Percentiles rank a stretch among this genome's conserved stretches.
Evolutionary conservation across 2,888 invertebrate genomes (phyloP).

Genomic region (Dromius quadrimaculatus): DNA sequence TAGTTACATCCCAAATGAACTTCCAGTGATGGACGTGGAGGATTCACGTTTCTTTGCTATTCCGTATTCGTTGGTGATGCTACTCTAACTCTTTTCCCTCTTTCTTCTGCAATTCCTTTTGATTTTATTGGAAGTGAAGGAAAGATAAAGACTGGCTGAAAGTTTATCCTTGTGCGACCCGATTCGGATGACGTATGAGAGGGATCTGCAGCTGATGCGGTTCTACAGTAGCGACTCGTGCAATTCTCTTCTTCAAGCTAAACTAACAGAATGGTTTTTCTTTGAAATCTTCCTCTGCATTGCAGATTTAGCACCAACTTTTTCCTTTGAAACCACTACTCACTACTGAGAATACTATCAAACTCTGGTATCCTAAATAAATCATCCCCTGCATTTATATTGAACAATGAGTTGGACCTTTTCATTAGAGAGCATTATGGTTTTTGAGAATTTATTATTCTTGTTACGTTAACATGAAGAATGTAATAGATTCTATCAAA

Average conservation of each 20-base stretch:
- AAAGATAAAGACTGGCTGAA: conserved; percentile 51
- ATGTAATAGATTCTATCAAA: no score
- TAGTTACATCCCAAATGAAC: conserved; percentile 49
- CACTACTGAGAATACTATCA: no score
- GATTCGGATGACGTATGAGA: conserved; percentile 50
- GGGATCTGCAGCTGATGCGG: conserved; percentile 49
- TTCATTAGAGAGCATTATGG: no score
- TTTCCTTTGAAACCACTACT: not conserved
- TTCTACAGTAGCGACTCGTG: conserved; percentile 39
- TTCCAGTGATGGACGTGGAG: conserved; percentile 42
- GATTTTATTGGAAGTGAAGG: conserved; percentile 51
- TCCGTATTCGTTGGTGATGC: conserved; percentile 20
- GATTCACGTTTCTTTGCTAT: conserved; percentile 36
- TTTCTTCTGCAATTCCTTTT: conserved; percentile 29
- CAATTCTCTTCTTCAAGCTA: not conserved
- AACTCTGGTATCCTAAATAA: no score
- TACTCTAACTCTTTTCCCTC: not conserved
- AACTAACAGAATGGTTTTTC: not conserved
- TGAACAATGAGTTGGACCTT: no score
- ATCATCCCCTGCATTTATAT: no score
- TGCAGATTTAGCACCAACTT: not conserved
- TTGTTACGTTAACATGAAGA: no score
- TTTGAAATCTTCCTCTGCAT: not conserved
- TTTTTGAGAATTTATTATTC: no score
- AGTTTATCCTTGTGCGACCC: conserved; percentile 49